phyloP scores from a whole-genome alignment of 2,888 invertebrate genomes.

The Punctoribates punctum region DNA sequence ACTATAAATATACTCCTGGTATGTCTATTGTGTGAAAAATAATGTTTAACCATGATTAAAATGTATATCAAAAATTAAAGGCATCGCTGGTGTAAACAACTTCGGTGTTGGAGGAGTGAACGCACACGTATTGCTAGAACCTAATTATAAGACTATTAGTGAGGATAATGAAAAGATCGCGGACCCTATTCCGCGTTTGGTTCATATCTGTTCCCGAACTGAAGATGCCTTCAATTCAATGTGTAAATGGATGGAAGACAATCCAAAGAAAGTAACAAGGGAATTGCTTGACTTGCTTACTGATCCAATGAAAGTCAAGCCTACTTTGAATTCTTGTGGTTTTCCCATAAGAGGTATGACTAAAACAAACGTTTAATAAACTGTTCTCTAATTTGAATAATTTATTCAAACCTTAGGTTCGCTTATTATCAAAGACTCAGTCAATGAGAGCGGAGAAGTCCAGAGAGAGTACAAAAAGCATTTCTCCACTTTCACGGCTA shows the following conservation, averaged over 20 bases:
- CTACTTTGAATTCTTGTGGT: conserved; percentile 15
- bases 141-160: conserved; percentile 5
- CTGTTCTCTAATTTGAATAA: not conserved
- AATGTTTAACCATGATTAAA: not conserved
- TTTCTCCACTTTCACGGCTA: not conserved
- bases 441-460: not conserved
- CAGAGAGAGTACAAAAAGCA: not conserved
- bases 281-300: conserved; percentile 36
- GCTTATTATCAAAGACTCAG: not conserved
- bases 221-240: conserved; percentile 29
- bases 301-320: conserved; percentile 3
- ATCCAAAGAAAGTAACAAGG: conserved; percentile 14
- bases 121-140: conserved; percentile 31
- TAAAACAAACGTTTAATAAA: not conserved
- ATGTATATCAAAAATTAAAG: not conserved
- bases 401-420: not conserved
- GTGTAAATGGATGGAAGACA: not conserved
- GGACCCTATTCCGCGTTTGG: conserved; percentile 10
- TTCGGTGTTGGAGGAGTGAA: conserved; percentile 10
- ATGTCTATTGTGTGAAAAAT: not conserved
- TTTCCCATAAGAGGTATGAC: conserved; percentile 28
- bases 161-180: conserved; percentile 3
- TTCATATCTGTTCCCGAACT: conserved; percentile 39
- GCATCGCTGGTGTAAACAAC: conserved; percentile 39
- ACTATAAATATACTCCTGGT: conserved; percentile 27